These are phyloP conservation scores for Muntiacus muntjak DNA, from an alignment of 2,113 vertebrate species.

Conservation along the genomic window DNA sequence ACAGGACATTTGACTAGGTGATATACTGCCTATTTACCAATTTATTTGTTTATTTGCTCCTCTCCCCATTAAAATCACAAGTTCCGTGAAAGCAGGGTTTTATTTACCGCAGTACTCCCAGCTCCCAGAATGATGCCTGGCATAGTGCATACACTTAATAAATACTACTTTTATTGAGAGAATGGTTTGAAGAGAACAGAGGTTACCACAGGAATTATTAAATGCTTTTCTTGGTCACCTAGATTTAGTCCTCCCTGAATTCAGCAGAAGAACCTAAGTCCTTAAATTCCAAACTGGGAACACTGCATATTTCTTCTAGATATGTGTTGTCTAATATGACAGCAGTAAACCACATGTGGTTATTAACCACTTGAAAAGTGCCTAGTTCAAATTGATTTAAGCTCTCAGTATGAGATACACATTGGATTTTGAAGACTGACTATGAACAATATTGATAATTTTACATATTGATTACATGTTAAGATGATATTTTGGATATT, in stretches of 20 bases:
- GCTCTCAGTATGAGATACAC: not conserved
- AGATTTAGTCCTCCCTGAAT: not conserved
- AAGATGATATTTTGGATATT: not conserved
- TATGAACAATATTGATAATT: not conserved
- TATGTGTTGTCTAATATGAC: not conserved
- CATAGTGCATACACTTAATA: not conserved
- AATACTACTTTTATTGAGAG: conserved; percentile 13
- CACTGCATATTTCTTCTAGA: not conserved
- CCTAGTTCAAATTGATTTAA: not conserved
- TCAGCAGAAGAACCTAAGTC: not conserved
- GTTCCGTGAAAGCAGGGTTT: not conserved
- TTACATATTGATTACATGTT: not conserved
- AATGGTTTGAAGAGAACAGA: not conserved
- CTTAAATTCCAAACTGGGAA: not conserved
- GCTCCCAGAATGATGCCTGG: not conserved
- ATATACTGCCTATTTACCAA: not conserved
- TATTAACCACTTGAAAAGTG: not conserved
- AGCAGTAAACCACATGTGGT: not conserved
- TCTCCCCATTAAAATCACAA: not conserved
- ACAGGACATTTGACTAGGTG: not conserved
- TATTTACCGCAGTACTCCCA: not conserved
- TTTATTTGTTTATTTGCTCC: not conserved
- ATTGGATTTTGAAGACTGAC: not conserved
- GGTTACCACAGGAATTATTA: not conserved
- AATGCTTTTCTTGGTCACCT: not conserved